phyloP scores from a whole-genome alignment of 2,888 invertebrate species.

The Andrena marginata region DNA sequence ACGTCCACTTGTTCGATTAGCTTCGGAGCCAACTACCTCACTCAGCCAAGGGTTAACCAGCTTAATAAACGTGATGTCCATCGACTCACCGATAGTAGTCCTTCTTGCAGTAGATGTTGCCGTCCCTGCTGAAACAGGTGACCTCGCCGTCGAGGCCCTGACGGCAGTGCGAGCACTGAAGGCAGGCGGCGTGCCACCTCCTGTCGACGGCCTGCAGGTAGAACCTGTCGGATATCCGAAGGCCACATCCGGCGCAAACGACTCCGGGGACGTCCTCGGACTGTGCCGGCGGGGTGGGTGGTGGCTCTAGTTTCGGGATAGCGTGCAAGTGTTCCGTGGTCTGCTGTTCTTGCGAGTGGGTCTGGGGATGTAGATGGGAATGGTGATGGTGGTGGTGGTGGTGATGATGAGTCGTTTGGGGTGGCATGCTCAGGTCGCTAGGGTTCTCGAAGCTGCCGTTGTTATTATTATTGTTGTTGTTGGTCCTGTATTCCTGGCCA shows the following conservation, averaged over 20 bases:
- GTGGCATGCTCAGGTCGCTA: slow-evolving; percentile 80
- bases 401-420: slow-evolving; percentile 80
- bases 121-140: slow-evolving; percentile 96
- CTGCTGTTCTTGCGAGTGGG: slow-evolving; percentile 77
- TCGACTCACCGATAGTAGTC: slow-evolving; percentile 96
- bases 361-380: slow-evolving; percentile 72
- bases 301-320: slow-evolving; percentile 86
- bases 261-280: slow-evolving; percentile 86
- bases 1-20: too few species aligned
- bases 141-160: slow-evolving; percentile 95
- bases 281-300: slow-evolving; percentile 81
- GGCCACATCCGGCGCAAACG: slow-evolving; percentile 95
- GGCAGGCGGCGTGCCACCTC: slow-evolving; percentile 96
- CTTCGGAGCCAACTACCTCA: neutral
- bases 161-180: slow-evolving; percentile 96
- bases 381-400: slow-evolving; percentile 77
- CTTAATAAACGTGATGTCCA: slow-evolving; percentile 30
- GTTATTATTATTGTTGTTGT: slow-evolving; percentile 60
- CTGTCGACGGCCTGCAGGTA: slow-evolving; percentile 96
- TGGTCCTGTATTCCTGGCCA: slow-evolving; percentile 80
- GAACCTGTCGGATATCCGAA: slow-evolving; percentile 94
- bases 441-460: slow-evolving; percentile 78
- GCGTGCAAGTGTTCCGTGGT: slow-evolving; percentile 85
- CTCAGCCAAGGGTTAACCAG: slow-evolving; percentile 20
- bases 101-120: slow-evolving; percentile 97